These are phyloP conservation scores for Habroteleia sp. DNA, from an alignment of 2,888 invertebrate species.

Conservation along the genomic window DNA sequence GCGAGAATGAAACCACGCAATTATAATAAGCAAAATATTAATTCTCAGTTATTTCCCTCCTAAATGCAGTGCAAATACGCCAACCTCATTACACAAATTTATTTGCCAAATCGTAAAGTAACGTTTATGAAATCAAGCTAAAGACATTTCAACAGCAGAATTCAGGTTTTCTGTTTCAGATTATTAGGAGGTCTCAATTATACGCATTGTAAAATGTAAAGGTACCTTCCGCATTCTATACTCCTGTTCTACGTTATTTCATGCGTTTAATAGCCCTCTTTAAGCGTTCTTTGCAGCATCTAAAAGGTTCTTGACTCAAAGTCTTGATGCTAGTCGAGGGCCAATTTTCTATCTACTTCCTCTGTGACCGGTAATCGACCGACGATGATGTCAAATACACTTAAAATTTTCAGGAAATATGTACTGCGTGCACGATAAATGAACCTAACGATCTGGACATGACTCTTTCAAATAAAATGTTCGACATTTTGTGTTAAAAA, in stretches of 20 bases:
- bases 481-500: too few species aligned
- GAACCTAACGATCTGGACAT: too few species aligned
- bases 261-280: conserved; percentile 50
- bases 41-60: too few species aligned
- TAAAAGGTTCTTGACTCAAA: conserved; percentile 49
- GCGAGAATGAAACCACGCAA: too few species aligned
- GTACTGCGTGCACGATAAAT: not conserved
- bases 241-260: conserved; percentile 47
- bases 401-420: conserved; percentile 5
- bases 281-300: conserved; percentile 50
- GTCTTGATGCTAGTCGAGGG: conserved; percentile 34
- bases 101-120: too few species aligned
- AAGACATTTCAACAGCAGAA: not conserved
- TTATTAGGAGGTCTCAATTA: conserved; percentile 43
- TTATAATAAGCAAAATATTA: too few species aligned
- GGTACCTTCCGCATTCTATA: conserved; percentile 49
- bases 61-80: too few species aligned
- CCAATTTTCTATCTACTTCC: conserved; percentile 46
- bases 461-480: too few species aligned
- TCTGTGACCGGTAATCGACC: conserved; percentile 33
- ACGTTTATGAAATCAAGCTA: conserved; percentile 1
- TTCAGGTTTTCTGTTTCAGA: conserved; percentile 14
- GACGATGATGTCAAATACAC: conserved; percentile 22
- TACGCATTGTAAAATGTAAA: conserved; percentile 34
- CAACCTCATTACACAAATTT: too few species aligned